Conservation (phyloP, 1,140 invertebrate genomes). For the Riptortus pedestris region DNA sequence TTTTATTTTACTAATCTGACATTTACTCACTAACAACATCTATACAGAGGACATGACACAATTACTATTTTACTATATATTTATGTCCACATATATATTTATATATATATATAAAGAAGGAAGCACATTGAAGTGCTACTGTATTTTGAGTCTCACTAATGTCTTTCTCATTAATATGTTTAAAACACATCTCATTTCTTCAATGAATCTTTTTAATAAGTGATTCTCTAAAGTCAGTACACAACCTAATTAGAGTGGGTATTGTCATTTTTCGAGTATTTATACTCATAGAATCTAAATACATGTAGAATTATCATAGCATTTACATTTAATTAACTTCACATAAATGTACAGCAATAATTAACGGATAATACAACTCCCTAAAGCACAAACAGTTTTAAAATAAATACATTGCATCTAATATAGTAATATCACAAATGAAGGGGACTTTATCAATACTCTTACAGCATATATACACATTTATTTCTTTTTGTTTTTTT, state of each 20-base stretch:
- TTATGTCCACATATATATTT: no score
- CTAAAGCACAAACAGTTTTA: background rate
- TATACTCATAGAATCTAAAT: background rate
- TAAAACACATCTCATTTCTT: background rate
- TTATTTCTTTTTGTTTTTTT: background rate
- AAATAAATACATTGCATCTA: constrained; percentile 17
- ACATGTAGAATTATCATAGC: background rate
- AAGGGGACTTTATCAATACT: background rate
- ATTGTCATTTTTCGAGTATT: constrained; percentile 14
- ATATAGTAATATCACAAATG: constrained; percentile 8
- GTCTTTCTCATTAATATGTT: constrained; percentile 14
- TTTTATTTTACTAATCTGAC: background rate
- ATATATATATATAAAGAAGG: no score
- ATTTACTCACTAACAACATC: background rate
- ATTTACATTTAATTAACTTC: background rate
- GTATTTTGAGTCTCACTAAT: background rate
- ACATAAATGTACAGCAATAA: background rate
- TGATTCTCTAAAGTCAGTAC: background rate
- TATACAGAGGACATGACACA: no score
- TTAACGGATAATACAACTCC: background rate
- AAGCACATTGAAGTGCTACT: background rate
- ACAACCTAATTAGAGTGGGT: constrained; percentile 14
- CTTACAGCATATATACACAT: constrained; percentile 7
- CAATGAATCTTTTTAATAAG: background rate
- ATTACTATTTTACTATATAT: no score